Base-by-base conservation (phyloP, 2,888 invertebrate species). In the Hypena proboscidalis region DNA sequence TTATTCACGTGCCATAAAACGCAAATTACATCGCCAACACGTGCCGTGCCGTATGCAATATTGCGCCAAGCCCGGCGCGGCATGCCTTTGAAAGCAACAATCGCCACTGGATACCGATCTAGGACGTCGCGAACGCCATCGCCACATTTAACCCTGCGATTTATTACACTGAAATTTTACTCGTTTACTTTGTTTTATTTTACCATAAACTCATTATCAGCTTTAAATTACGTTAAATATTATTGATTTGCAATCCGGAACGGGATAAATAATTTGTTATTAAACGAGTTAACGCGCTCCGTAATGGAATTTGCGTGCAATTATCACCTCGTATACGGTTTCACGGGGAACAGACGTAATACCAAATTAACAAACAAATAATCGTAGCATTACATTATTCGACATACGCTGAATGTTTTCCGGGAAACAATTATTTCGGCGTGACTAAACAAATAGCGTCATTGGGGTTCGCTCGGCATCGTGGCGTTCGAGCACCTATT, bases 1-100 rank as follows among this genome's bases (percentile, higher is more conserved):
- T 88, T 88, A 88, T 84, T 86, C 75, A 87, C 89, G 85, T 87
- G 74, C 79, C 87, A 89, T 90, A 89, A 89, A 87, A 80, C 83
- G 73, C 85, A 82, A 86, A 88, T 89, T 87, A 83, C 76, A 77
- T 76, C 53, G 77, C 52, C 70, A 75, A 76, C 89, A 86, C 88
- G 88, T 84, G 88, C 70, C 82, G 66, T 61, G 75, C 66, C 74
- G 71, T 68, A 64, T 69, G 83, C 82, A 78, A 81, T 80, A 82
- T 80, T 74, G 80, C 61, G 58, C 53, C 47, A 57, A 62, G 59
- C 58, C 66, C 75, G 70, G 74, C 67, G 63, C 68, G 74, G 71
- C 23, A 61, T 67, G 63, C 32, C 62, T 69, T 67, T 67, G 58
- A 74, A 82, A 83, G 83, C 78, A 80, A 83, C 78, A 80, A 77